Evolutionary conservation across 1,140 invertebrate genomes (phyloP), one percentile per base, ranked within the genome.

Genomic region (Acromyrmex charruanus): DNA sequence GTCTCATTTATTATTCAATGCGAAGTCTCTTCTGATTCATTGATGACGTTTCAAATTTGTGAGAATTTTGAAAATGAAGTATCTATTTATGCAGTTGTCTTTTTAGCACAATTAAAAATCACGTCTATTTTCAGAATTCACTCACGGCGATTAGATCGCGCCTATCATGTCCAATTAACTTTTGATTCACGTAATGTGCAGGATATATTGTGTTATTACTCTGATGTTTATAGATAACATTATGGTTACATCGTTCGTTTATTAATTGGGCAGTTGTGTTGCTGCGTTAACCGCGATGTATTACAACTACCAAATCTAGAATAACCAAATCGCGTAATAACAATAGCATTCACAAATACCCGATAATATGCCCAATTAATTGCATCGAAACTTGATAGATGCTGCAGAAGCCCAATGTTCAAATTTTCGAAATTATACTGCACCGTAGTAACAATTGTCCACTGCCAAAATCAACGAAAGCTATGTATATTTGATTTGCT

Each of bases 321-420:
- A 21, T 21, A 21, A 21, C 21, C 21, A 21, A 21, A 21, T 21
- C 53, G 39, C 68, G 39, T 28, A 72, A 82, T 59, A 14, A 25
- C 53, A 72, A 31, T 1, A 58, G 39, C 28, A 25, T 55, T 74
- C 58, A 31, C 58, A 31, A 61, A 63, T 25, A 59, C 31, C 25
- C 18, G 25, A 58, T 82, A 72, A 72, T 84, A 61, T n/a, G n/a
- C n/a, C 28, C 21, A 31, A 44, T 69, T 44, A 51, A 49, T 28
- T 49, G 55, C 66, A 21, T 74, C 35, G 68, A 82, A 74, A 55
- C 69, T 72, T 84, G 25, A 63, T 39, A 84, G 35, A 3, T 75
- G 55, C 39, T 49, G n/a, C 44, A 6, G 14, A 81, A 71, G 65
- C 77, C 1, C 3, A 28, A 51, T 69, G 0, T 77, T 9, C 14